These are phyloP conservation scores for Epizoanthus rinbou DNA, from an alignment of 92 coral and sea anemone genomes.

Conservation along the genomic window DNA sequence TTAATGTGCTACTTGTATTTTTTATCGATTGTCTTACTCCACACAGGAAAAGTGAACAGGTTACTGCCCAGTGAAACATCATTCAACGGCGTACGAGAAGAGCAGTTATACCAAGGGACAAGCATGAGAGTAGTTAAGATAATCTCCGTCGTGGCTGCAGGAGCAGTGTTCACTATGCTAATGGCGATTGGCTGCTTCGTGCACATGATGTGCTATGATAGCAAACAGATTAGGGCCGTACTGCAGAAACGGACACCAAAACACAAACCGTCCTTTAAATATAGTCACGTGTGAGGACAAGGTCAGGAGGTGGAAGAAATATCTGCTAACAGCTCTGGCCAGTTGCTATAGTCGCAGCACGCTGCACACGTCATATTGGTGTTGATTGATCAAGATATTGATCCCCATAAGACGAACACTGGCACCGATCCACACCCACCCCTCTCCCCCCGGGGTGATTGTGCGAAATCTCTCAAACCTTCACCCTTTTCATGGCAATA, in stretches of 20 bases:
- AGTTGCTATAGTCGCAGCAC: not conserved
- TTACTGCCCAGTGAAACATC: too few species aligned
- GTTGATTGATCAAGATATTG: not conserved
- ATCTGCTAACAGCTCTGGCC: not conserved
- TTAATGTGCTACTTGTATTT: too few species aligned
- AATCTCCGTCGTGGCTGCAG: constrained; percentile 8
- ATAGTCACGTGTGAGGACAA: constrained; percentile 1
- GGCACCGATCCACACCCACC: too few species aligned
- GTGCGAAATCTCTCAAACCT: too few species aligned
- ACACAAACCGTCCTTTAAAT: constrained; percentile 9
- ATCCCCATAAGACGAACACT: too few species aligned
- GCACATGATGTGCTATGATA: constrained; percentile 26
- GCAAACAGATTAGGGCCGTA: not conserved
- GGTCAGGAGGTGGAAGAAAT: not conserved
- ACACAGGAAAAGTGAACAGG: too few species aligned
- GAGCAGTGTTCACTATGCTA: constrained; percentile 6
- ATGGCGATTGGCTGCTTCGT: constrained; percentile 9
- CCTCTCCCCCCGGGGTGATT: too few species aligned
- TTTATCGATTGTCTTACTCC: too few species aligned
- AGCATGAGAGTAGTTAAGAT: not conserved
- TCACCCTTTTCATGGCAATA: too few species aligned
- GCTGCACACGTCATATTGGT: not conserved
- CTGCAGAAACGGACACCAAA: not conserved
- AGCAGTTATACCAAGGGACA: not conserved
- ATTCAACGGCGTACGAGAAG: too few species aligned